Evolutionary conservation across 2,888 invertebrate species (phyloP).

Genomic region (Polylopha cassiicola): DNA sequence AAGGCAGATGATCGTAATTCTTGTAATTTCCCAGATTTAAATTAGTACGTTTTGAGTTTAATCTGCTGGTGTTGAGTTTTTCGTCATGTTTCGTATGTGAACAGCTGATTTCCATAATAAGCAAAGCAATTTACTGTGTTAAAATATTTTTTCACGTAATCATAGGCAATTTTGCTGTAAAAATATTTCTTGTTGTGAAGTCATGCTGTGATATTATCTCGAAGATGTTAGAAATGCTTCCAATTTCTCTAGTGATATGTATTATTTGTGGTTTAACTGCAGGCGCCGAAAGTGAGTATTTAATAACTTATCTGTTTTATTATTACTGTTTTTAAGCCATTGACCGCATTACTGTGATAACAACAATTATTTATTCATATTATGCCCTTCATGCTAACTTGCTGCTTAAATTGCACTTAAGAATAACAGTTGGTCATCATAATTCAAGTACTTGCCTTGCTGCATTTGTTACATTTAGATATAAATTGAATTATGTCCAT

Average conservation of each 20-base stretch:
- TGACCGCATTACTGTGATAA: too few species aligned
- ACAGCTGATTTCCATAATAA: conserved; percentile 39
- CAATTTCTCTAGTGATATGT: conserved; percentile 9
- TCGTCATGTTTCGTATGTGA: conserved; percentile 29
- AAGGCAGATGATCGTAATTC: too few species aligned
- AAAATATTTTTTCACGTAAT: too few species aligned
- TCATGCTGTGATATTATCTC: conserved; percentile 2
- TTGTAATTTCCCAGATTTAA: too few species aligned
- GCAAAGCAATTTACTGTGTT: conserved; percentile 4
- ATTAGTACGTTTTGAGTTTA: conserved; percentile 10
- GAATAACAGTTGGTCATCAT: too few species aligned
- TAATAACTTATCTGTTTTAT: conserved; percentile 4
- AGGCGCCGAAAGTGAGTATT: conserved; percentile 8
- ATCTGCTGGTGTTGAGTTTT: conserved; percentile 14
- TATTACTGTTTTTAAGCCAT: conserved; percentile 1
- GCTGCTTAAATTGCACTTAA: too few species aligned
- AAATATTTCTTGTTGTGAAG: conserved; percentile 5
- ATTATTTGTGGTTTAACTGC: conserved; percentile 4
- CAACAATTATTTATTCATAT: too few species aligned
- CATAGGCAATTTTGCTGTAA: too few species aligned
- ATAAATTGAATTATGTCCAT: too few species aligned
- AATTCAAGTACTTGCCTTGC: too few species aligned
- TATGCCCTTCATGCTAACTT: too few species aligned
- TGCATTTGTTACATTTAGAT: too few species aligned
- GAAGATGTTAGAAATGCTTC: conserved; percentile 10